These are phyloP conservation scores for Phaonia tiefii DNA, from an alignment of 2,888 invertebrate genomes.

Conservation along the genomic window DNA sequence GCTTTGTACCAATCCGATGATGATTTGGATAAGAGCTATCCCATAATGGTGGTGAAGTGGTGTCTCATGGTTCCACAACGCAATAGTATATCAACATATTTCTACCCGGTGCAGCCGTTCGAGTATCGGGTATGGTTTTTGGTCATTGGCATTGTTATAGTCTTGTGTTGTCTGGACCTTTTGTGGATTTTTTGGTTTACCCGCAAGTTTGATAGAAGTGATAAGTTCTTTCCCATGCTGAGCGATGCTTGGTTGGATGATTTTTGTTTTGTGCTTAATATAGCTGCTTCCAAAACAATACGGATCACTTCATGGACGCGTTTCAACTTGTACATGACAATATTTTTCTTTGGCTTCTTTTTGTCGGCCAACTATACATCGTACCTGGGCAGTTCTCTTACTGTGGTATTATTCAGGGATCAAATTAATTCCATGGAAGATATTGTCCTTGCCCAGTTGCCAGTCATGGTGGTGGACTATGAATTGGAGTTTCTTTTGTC, in stretches of 20 bases:
- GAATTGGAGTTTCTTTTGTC: constrained; percentile 72
- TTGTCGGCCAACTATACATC: constrained; percentile 74
- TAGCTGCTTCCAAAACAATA: constrained; percentile 49
- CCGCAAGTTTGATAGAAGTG: too few species aligned
- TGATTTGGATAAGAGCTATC: constrained; percentile 73
- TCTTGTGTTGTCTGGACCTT: constrained; percentile 34
- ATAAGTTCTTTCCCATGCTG: too few species aligned
- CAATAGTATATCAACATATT: constrained; percentile 67
- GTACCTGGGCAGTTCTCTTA: constrained; percentile 73
- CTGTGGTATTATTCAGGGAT: constrained; percentile 73
- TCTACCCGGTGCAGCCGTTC: constrained; percentile 71
- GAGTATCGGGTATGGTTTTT: constrained; percentile 70
- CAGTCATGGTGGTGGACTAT: constrained; percentile 76
- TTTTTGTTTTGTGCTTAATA: constrained; percentile 72
- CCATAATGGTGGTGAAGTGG: constrained; percentile 74
- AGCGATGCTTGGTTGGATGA: constrained; percentile 58
- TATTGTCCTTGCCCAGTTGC: constrained; percentile 70
- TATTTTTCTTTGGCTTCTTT: constrained; percentile 74
- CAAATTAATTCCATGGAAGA: constrained; percentile 75
- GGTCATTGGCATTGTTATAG: constrained; percentile 65
- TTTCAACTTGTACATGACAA: constrained; percentile 68
- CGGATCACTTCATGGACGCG: constrained; percentile 45
- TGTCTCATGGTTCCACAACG: constrained; percentile 74
- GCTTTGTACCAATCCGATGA: constrained; percentile 69
- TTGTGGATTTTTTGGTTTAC: too few species aligned